A percentile compares a stretch with the other conserved stretches of the same genome.
Conservation (phyloP, 1,140 invertebrate species). For the Palaemon carinicauda region DNA sequence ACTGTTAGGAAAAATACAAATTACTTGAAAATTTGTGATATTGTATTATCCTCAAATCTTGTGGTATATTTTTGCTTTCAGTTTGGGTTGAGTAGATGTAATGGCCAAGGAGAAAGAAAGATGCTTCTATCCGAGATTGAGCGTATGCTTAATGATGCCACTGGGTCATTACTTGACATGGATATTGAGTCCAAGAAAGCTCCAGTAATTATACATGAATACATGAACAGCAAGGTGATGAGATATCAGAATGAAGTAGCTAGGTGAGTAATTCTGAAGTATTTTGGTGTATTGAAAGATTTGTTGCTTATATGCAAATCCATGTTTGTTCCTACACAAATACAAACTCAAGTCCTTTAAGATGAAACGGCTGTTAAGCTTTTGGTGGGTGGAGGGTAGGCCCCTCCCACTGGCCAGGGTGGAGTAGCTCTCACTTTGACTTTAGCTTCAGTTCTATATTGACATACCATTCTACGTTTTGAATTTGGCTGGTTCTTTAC, state of each 20-base stretch:
- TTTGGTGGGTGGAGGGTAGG: no score
- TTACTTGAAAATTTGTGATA: no score
- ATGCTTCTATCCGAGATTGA: conserved; percentile 22
- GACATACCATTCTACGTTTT: no score
- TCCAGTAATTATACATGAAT: conserved; percentile 18
- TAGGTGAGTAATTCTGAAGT: conserved; percentile 6
- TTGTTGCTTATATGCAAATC: background rate
- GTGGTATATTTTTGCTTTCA: background rate
- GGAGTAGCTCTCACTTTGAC: no score
- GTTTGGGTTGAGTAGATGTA: conserved; percentile 29
- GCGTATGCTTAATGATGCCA: conserved; percentile 31
- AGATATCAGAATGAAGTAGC: conserved; percentile 40
- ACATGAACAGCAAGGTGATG: conserved; percentile 46
- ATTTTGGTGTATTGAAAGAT: background rate
- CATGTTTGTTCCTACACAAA: no score
- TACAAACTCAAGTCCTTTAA: no score
- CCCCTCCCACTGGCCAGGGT: no score
- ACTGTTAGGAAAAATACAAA: no score
- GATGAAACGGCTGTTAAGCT: no score
- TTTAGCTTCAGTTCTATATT: no score
- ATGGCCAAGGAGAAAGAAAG: conserved; percentile 43
- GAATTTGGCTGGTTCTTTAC: no score
- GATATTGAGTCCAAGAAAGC: conserved; percentile 46
- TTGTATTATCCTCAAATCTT: background rate
- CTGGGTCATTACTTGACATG: conserved; percentile 34